Evolutionary conservation across 2,888 invertebrate species (phyloP).

Genomic region (Litoditis marina): DNA sequence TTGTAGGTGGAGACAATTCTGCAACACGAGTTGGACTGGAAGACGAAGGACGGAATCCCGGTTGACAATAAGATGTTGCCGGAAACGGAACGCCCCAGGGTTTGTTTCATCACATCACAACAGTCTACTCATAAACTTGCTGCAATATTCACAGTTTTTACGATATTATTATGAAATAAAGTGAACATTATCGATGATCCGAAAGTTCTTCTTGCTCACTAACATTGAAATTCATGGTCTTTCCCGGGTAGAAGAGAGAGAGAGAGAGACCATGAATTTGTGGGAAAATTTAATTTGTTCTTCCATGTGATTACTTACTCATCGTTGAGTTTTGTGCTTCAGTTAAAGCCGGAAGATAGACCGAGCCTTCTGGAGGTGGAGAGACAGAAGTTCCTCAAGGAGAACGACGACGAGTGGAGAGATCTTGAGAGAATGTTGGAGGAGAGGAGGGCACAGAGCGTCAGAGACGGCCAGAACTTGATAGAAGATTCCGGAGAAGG

Average conservation of each 20-base stretch:
- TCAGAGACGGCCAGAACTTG: no score
- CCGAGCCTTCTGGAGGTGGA: conserved; percentile 21
- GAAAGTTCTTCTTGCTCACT: no score
- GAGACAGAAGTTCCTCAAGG: conserved; percentile 22
- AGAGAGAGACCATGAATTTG: no score
- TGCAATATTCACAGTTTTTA: background rate
- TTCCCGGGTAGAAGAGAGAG: no score
- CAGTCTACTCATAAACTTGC: background rate
- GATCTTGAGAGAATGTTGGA: background rate
- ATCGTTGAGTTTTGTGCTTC: no score
- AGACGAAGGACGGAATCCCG: conserved; percentile 35
- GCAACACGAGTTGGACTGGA: conserved; percentile 42
- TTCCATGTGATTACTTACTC: conserved; percentile 5
- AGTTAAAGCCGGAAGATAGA: conserved; percentile 16
- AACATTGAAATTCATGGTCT: no score
- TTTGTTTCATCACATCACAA: background rate
- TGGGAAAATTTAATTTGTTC: background rate
- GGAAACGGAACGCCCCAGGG: conserved; percentile 28
- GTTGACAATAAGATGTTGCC: conserved; percentile 58
- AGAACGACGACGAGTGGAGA: conserved; percentile 15
- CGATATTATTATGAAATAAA: background rate
- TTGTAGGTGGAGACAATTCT: conserved; percentile 55
- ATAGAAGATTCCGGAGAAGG: background rate
- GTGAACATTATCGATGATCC: no score
- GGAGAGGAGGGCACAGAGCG: background rate